Conservation (phyloP, 2,113 vertebrate genomes). For the Lepus europaeus region DNA sequence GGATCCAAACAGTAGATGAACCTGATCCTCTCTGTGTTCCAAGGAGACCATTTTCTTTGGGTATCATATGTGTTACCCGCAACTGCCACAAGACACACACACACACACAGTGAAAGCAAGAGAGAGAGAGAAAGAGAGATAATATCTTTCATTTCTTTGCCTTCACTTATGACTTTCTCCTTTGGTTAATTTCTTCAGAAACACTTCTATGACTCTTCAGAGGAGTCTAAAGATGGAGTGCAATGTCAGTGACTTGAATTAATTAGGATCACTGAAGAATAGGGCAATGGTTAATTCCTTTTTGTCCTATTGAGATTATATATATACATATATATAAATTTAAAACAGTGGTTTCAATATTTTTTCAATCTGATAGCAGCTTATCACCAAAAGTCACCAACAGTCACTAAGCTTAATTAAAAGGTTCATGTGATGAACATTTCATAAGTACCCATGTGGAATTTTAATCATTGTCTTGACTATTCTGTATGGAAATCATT, state of each 20-base stretch:
- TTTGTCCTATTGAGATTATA: neutral
- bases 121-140: no score
- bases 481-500: neutral
- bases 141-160: neutral
- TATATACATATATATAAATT: neutral
- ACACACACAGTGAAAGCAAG: no score
- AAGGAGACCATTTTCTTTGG: neutral
- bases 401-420: neutral
- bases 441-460: neutral
- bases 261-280: neutral
- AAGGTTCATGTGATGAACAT: neutral
- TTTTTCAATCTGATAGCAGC: neutral
- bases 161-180: neutral
- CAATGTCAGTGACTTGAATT: neutral
- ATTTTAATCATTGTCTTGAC: neutral
- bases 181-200: neutral
- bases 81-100: neutral
- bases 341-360: neutral
- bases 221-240: neutral
- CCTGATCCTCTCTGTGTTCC: neutral
- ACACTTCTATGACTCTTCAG: neutral
- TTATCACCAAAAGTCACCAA: neutral
- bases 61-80: neutral
- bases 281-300: neutral
- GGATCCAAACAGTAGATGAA: neutral